Evolutionary conservation across 2,888 invertebrate genomes (phyloP), one percentile per base, ranked within the genome.

Genomic region (Cerastis rubricosa): DNA sequence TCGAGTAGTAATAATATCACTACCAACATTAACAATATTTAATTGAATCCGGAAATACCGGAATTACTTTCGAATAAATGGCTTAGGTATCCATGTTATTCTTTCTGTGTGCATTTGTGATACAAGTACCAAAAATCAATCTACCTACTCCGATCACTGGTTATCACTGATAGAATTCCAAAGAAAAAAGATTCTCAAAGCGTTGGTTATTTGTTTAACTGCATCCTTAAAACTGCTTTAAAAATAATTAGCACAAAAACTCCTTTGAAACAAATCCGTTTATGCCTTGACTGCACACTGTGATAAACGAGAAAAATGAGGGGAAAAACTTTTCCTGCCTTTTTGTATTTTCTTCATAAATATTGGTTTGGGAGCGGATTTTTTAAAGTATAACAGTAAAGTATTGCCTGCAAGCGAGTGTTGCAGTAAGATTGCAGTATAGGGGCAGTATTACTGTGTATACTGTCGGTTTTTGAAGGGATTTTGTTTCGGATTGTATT

Each of bases 301-400:
- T 80, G 89, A 87, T 87, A 87, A 85, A 88, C 63, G 71, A 72
- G 51, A 73, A 81, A 83, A 83, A 59, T 65, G 64, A 61, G 76
- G 74, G 73, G 63, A 71, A 83, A 86, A 80, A 73, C 17, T 65
- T 63, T 70, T 29, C 9, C 22, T 47, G 19, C 57, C 65, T 67
- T 77, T 81, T 88, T 80, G 79, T 81, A 74, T 87, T 87, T 85
- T 71, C 78, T 89, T 84, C 88, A 87, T 89, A 87, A 89, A 87
- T 89, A 89, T 87, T 76, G 89, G 81, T 81, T 67, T 76, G 76
- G 61, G 29, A 78, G 71, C 63, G 88, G 88, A 83, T 85, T 87
- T 87, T 79, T 54, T 82, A 87, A 87, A 87, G 80, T 84, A 82
- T 85, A 89, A 78, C 80, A 85, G 75, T 87, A 87, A 88, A 89